A percentile compares a stretch with the other conserved stretches of the same genome.
These are phyloP conservation scores for Coregonus clupeaformis DNA, from an alignment of 2,113 vertebrate genomes.

Conservation along the genomic window DNA sequence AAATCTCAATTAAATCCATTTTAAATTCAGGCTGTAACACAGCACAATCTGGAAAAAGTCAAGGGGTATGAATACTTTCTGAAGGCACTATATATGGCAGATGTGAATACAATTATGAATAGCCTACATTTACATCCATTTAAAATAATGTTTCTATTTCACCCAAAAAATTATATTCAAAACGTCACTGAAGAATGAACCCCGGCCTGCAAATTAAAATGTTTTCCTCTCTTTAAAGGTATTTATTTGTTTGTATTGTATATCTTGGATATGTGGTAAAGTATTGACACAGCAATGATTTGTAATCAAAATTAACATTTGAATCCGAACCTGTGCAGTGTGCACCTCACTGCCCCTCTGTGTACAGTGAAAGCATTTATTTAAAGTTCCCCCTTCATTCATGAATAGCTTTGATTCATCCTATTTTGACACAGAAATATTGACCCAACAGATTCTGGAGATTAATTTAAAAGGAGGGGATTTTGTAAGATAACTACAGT, in stretches of 20 bases:
- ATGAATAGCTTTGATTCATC: slow-evolving; percentile 76
- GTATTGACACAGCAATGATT: slow-evolving; percentile 67
- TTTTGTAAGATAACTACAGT: slow-evolving; percentile 1
- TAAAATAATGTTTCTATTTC: not conserved
- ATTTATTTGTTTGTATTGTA: slow-evolving; percentile 39
- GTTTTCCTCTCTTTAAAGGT: too few relatives aligned
- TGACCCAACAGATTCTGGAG: slow-evolving; percentile 44
- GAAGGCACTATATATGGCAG: not conserved
- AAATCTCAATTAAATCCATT: too few relatives aligned
- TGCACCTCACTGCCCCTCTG: slow-evolving; percentile 35
- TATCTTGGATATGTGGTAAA: slow-evolving; percentile 63
- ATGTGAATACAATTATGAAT: too few relatives aligned
- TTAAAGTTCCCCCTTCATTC: slow-evolving; percentile 57
- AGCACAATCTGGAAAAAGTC: too few relatives aligned
- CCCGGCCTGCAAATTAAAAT: not conserved
- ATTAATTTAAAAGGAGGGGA: slow-evolving; percentile 31
- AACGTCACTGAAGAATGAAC: not conserved
- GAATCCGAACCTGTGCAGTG: slow-evolving; percentile 27
- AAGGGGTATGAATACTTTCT: too few relatives aligned
- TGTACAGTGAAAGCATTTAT: slow-evolving; percentile 68
- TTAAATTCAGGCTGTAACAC: too few relatives aligned
- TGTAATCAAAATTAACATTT: slow-evolving; percentile 58
- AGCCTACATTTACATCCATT: too few relatives aligned
- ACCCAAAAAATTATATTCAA: too few relatives aligned
- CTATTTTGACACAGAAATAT: slow-evolving; percentile 51